These are phyloP conservation scores for Ylistrum balloti DNA, from an alignment of 1,140 invertebrate species.

Conservation along the genomic window DNA sequence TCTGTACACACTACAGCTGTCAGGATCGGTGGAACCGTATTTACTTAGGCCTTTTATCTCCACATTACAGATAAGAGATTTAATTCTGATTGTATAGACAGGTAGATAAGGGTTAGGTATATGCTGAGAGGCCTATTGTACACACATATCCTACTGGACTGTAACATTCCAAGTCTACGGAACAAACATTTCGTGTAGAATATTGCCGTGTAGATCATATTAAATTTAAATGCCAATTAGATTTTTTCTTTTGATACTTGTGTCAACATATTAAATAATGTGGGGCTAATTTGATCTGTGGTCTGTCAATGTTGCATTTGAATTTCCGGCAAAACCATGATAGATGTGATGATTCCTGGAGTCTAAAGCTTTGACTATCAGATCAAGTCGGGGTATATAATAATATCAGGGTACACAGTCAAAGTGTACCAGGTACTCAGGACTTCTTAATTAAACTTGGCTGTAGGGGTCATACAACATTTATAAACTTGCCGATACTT, in stretches of 20 bases:
- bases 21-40: constrained; percentile 13
- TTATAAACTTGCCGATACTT: constrained; percentile 5
- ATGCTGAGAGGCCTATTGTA: constrained; percentile 34
- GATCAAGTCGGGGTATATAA: neutral
- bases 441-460: constrained; percentile 17
- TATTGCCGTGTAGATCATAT: constrained; percentile 34
- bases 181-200: neutral
- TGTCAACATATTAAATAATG: constrained; percentile 40
- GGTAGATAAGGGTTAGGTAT: neutral
- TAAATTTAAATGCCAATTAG: constrained; percentile 29
- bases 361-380: neutral
- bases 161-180: neutral
- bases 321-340: constrained; percentile 8
- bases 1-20: constrained; percentile 23
- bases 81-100: constrained; percentile 35
- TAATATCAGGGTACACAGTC: neutral
- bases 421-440: constrained; percentile 1
- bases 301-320: constrained; percentile 23
- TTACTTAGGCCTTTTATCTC: constrained; percentile 25
- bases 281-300: constrained; percentile 31
- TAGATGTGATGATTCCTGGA: neutral
- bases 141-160: constrained; percentile 6
- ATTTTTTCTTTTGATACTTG: constrained; percentile 40
- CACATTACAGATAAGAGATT: constrained; percentile 29
- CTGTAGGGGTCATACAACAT: neutral